These are phyloP conservation scores for Aphelenchoides fujianensis DNA, from an alignment of 1,140 invertebrate species.

Conservation along the genomic window DNA sequence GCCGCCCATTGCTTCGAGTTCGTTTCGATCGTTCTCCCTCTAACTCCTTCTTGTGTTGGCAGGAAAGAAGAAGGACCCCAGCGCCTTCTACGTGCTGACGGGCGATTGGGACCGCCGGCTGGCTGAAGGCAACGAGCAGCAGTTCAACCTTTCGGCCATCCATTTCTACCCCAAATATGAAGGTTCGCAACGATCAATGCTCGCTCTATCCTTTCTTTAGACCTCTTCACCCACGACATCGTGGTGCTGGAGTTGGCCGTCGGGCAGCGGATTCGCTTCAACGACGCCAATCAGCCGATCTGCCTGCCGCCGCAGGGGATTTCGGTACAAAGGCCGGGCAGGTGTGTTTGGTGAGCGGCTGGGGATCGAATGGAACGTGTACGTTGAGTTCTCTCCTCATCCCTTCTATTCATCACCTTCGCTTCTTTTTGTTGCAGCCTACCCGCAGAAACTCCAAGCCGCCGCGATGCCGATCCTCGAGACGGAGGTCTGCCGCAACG, in stretches of 20 bases:
- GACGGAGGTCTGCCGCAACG: slow-evolving; percentile 22
- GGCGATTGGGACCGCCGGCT: slow-evolving; percentile 31
- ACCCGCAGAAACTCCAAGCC: slow-evolving; percentile 22
- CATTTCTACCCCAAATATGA: slow-evolving; percentile 34
- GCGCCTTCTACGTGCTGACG: slow-evolving; percentile 21
- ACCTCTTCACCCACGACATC: slow-evolving; percentile 36
- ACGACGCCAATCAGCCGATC: slow-evolving; percentile 25
- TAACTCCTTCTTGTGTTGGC: no score
- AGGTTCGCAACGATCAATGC: slow-evolving; percentile 11
- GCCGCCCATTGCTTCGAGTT: slow-evolving; percentile 38
- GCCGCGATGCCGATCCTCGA: slow-evolving; percentile 31
- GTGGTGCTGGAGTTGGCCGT: slow-evolving; percentile 23
- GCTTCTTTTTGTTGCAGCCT: no score
- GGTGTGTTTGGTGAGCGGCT: slow-evolving; percentile 34
- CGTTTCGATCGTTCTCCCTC: no score
- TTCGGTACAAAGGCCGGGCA: slow-evolving; percentile 19
- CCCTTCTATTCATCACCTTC: no score
- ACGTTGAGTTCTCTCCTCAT: no score
- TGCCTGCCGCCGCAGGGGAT: slow-evolving; percentile 29
- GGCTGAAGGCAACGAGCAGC: slow-evolving; percentile 26
- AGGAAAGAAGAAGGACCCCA: slow-evolving; percentile 16
- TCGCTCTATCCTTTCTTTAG: slow-evolving; percentile 5
- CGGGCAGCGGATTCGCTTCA: slow-evolving; percentile 10
- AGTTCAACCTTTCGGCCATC: slow-evolving; percentile 22
- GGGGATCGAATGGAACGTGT: slow-evolving; percentile 29